A percentile compares a stretch with the other conserved stretches of the same genome.
phyloP scores from a whole-genome alignment of 2,888 invertebrate species.

The Tetanocera ferruginea region DNA sequence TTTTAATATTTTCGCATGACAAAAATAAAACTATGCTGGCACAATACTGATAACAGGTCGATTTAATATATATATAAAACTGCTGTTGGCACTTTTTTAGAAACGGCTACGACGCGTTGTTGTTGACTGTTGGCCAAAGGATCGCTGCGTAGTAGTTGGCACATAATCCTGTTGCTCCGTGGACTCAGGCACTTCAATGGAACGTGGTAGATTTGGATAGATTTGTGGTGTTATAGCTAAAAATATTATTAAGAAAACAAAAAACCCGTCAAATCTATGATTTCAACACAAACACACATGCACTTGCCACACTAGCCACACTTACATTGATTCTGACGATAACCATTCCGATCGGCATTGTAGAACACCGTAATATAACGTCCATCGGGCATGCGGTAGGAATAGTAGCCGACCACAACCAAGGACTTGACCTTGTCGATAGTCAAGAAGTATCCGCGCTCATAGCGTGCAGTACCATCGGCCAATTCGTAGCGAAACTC shows the following conservation, averaged over 20 bases:
- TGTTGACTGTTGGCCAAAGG: not conserved
- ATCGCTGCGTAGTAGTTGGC: not conserved
- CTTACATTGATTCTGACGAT: slow-evolving; percentile 66
- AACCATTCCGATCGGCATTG: slow-evolving; percentile 66
- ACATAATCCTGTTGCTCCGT: slow-evolving; percentile 27
- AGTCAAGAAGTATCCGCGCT: slow-evolving; percentile 62
- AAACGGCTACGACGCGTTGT: not conserved
- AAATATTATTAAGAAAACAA: slow-evolving; percentile 11
- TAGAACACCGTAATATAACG: slow-evolving; percentile 66
- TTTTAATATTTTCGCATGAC: not conserved
- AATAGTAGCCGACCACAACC: slow-evolving; percentile 65
- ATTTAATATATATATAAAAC: not conserved
- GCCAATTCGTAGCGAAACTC: slow-evolving; percentile 64
- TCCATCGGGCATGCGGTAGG: slow-evolving; percentile 61
- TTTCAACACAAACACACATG: not conserved
- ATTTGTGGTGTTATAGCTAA: slow-evolving; percentile 61
- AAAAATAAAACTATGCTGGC: not conserved
- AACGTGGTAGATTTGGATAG: slow-evolving; percentile 63
- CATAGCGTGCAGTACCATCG: slow-evolving; percentile 65
- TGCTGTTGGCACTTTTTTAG: not conserved
- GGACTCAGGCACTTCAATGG: slow-evolving; percentile 58
- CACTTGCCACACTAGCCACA: slow-evolving; percentile 13
- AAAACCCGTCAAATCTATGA: not conserved
- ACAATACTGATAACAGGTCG: slow-evolving; percentile 4
- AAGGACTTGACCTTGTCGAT: slow-evolving; percentile 59